Evolutionary conservation across 2,888 invertebrate genomes (phyloP).

Genomic region (Catocala nupta): DNA sequence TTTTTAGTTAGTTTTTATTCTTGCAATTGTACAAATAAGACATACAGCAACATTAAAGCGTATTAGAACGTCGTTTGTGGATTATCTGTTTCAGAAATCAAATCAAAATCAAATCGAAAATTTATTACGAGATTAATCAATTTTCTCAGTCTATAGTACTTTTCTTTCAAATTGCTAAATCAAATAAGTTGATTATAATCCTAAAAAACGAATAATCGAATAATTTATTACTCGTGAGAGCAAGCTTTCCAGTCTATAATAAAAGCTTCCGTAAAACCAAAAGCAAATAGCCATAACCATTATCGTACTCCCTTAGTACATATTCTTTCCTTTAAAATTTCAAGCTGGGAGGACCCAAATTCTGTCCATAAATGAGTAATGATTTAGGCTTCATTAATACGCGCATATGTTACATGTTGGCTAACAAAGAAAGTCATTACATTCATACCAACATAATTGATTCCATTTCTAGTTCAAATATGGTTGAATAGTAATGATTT

Average conservation of each 20-base stretch:
- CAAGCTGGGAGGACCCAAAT: not conserved
- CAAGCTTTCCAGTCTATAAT: conserved; percentile 1
- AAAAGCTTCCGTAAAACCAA: not conserved
- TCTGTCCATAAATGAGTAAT: conserved; percentile 10
- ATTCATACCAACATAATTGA: not conserved
- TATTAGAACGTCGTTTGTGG: not conserved
- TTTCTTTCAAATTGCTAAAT: conserved; percentile 6
- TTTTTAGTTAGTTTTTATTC: too few relatives aligned
- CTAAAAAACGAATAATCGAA: not conserved
- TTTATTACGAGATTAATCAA: not conserved
- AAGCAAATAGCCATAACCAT: conserved; percentile 6
- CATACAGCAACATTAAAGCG: not conserved
- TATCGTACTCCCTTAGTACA: conserved; percentile 1
- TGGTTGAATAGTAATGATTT: conserved; percentile 33
- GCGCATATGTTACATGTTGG: not conserved
- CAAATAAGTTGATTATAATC: conserved; percentile 1
- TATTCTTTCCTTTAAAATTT: conserved; percentile 6
- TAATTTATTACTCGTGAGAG: conserved; percentile 1
- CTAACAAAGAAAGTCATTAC: not conserved
- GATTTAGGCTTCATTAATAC: not conserved
- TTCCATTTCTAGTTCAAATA: conserved; percentile 26
- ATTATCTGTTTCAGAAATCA: not conserved
- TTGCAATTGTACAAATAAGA: too few relatives aligned
- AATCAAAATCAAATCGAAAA: too few relatives aligned
- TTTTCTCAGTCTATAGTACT: conserved; percentile 2